Evolutionary conservation across 2,113 vertebrate species (phyloP), one percentile per base, ranked within the genome.

Genomic region (Indicator maculatus): DNA sequence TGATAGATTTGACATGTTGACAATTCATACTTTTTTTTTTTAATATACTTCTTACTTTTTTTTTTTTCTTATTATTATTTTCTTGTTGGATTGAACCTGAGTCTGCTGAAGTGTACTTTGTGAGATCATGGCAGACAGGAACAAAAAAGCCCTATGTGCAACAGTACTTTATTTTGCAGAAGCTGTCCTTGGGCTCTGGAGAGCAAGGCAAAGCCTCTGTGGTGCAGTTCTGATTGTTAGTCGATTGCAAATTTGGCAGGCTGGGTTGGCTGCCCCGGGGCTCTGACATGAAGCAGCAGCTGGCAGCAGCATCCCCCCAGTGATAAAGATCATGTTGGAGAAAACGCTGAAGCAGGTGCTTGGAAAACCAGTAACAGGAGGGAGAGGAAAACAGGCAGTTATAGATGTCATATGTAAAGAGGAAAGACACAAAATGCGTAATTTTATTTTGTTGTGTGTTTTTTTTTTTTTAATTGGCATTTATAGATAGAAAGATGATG

Each of bases 281-380:
- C 76, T 74, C n/a, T 26, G 75, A 26, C 56, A 47, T 0, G 0
- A 77, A 75, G 86, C 61, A 58, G 86, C 50, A 58, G 71, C 91
- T 91, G 89, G 70, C 77, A 82, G 60, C 38, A 56, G 55, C 69
- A 33, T 11, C 67, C 50, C 15, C 28, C 36, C 45, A 53, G 66
- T 1, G 7, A 73, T 59, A 30, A n/a, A 76, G 73, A 28, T 60
- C 8, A 0, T 38, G 65, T 10, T 84, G 74, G 72, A 82, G 82
- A 85, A 90, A 39, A 58, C 31, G 64, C 84, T 86, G 82, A 47
- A 83, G 45, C 83, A 81, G 82, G 61, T 91, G 88, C 87, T 88
- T 84, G 65, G 70, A 65, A 93, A 88, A 83, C 19, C 82, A 72
- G 36, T 26, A 69, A 36, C 65, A 83, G 80, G 61, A 26, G 19